Base-by-base conservation (phyloP, 2,888 invertebrate species). In the Piscicola geometra region DNA sequence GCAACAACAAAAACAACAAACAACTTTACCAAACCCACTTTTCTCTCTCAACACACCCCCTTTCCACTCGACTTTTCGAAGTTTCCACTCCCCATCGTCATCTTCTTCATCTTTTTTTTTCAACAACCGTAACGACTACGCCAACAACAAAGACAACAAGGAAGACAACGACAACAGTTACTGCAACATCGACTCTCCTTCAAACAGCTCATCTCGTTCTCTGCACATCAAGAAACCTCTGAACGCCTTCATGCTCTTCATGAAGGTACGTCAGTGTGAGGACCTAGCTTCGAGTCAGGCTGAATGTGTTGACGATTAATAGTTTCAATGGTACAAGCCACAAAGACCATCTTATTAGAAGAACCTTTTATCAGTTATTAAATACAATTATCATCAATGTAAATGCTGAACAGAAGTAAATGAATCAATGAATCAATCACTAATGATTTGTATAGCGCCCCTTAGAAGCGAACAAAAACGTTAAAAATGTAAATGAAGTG, bases 241-340 rank as follows among this genome's bases (percentile, higher is more conserved):
- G 81, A 99, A 99, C 87, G 98, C 99, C 83, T 99, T 99, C 89
- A 99, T 99, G 99, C 89, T 99, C 82, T 99, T 97, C 88, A 99
- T 99, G 99, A 99, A 99, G 87, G 98, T 99, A 18, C 25, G 41
- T 41, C 9, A 9, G 15, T 5, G 41, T 41, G 41, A 9, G 5
- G 41, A 15, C 15, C 9, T 41, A 9, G 5, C 52, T 21, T 32
- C 9, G 5, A 15, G 52, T n/a, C 15, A 30, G 15, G 15, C 47
- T 71, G 30, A 30, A 50, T 1, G 28, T 30, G 32, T 68, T 68
- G 68, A 32, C 30, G 64, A 30, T 64, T n/a, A n/a, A n/a, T n/a
- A n/a, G n/a, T n/a, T n/a, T n/a, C n/a, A n/a, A n/a, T n/a, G n/a
- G n/a, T n/a, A n/a, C n/a, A n/a, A n/a, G n/a, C n/a, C n/a, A n/a